Conservation (phyloP, 2,113 vertebrate genomes). For the Miniopterus natalensis region DNA sequence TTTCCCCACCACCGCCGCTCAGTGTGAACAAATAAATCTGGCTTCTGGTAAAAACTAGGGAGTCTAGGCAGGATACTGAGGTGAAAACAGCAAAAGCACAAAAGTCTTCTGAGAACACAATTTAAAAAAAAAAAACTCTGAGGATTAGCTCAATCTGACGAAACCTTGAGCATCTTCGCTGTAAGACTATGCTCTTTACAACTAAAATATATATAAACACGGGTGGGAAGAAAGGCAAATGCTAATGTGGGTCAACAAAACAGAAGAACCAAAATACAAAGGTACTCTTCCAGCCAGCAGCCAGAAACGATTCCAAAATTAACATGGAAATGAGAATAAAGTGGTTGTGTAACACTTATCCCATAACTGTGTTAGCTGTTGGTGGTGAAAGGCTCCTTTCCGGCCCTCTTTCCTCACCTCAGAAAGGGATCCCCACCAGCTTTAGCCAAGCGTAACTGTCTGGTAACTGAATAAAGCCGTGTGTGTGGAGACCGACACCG, state of each 20-base stretch:
- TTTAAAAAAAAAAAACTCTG: neutral
- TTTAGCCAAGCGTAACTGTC: constrained; percentile 56
- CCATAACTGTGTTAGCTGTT: neutral
- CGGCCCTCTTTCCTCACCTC: constrained; percentile 30
- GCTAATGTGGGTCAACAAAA: constrained; percentile 14
- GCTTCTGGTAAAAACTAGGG: neutral
- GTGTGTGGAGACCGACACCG: constrained; percentile 72
- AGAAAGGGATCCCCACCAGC: neutral
- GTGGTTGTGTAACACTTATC: neutral
- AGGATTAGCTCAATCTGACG: neutral
- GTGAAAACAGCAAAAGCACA: neutral
- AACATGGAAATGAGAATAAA: constrained; percentile 33
- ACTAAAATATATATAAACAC: neutral
- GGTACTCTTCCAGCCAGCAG: neutral
- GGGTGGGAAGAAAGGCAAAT: neutral
- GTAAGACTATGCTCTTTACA: neutral
- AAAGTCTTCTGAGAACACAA: neutral
- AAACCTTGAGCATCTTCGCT: neutral
- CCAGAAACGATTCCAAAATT: constrained; percentile 20
- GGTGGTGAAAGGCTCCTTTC: neutral
- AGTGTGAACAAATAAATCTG: neutral
- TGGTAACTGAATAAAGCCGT: constrained; percentile 55
- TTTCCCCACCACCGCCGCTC: neutral
- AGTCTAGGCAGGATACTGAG: neutral
- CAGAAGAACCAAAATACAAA: constrained; percentile 47